Percentiles rank a stretch among this genome's conserved stretches.
Evolutionary conservation across 1,140 invertebrate genomes (phyloP).

Genomic region (Zeugodacus cucurbitae): DNA sequence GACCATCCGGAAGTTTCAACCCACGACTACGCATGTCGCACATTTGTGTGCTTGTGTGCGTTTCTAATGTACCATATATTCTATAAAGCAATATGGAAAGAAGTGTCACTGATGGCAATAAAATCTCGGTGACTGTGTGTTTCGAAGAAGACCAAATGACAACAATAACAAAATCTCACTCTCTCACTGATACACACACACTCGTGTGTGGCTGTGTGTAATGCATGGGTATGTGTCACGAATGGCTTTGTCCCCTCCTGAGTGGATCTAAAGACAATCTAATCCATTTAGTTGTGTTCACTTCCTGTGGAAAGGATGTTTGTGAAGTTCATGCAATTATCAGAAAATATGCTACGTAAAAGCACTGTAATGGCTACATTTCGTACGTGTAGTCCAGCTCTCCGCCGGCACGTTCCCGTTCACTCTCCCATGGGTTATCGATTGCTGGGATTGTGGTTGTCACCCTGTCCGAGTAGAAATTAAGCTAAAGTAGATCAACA

Average conservation of each 20-base stretch:
- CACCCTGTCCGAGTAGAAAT: not conserved
- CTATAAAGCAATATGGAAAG: not conserved
- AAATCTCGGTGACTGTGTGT: not conserved
- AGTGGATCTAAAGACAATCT: not conserved
- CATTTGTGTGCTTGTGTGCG: not conserved
- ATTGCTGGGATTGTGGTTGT: not conserved
- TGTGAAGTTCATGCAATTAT: not conserved
- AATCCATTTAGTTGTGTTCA: constrained; percentile 16
- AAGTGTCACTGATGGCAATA: not conserved
- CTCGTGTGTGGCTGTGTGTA: not conserved
- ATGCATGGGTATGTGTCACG: not conserved
- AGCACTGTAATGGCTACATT: not conserved
- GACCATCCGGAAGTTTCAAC: not conserved
- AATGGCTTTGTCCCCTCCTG: not conserved
- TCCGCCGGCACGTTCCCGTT: not conserved
- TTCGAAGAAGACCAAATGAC: not conserved
- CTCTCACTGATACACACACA: not conserved
- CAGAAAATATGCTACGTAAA: not conserved
- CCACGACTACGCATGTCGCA: not conserved
- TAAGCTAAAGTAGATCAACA: constrained; percentile 20
- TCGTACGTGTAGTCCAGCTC: not conserved
- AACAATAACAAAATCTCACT: not conserved
- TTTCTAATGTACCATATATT: not conserved
- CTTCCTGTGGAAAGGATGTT: constrained; percentile 8
- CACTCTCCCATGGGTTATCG: not conserved